These are phyloP conservation scores for Hemibagrus wyckioides DNA, from an alignment of 2,113 vertebrate species.

Conservation along the genomic window DNA sequence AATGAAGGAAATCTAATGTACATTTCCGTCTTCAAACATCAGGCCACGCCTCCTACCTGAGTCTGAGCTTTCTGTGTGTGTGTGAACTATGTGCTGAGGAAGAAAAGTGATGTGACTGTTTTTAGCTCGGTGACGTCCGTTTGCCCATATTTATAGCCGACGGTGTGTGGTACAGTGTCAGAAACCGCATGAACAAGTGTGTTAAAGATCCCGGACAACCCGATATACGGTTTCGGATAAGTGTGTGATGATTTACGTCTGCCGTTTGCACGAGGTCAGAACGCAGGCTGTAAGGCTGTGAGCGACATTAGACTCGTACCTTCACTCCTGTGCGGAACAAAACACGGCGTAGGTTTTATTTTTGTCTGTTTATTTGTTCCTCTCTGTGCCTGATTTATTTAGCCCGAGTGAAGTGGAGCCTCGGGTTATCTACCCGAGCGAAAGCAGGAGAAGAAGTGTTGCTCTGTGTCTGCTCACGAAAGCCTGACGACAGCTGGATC, in stretches of 20 bases:
- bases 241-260: neutral
- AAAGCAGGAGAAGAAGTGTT: constrained; percentile 44
- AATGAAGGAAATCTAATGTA: too few species aligned
- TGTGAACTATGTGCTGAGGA: neutral
- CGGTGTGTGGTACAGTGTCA: neutral
- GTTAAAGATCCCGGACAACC: neutral
- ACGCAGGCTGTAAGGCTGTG: too few species aligned
- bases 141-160: neutral
- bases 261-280: neutral
- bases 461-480: constrained; percentile 49
- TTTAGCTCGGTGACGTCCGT: neutral
- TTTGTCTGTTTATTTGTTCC: neutral
- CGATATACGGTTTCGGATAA: neutral
- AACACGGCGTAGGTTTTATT: neutral
- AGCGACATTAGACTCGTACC: neutral
- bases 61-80: neutral
- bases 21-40: neutral
- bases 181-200: neutral
- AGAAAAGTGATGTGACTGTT: neutral
- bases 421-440: neutral
- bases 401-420: constrained; percentile 3
- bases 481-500: constrained; percentile 60
- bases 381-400: constrained; percentile 28
- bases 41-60: neutral
- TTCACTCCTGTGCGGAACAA: neutral